These are phyloP conservation scores for Drosophila monieri DNA, from an alignment of 2,888 invertebrate species.

Conservation along the genomic window DNA sequence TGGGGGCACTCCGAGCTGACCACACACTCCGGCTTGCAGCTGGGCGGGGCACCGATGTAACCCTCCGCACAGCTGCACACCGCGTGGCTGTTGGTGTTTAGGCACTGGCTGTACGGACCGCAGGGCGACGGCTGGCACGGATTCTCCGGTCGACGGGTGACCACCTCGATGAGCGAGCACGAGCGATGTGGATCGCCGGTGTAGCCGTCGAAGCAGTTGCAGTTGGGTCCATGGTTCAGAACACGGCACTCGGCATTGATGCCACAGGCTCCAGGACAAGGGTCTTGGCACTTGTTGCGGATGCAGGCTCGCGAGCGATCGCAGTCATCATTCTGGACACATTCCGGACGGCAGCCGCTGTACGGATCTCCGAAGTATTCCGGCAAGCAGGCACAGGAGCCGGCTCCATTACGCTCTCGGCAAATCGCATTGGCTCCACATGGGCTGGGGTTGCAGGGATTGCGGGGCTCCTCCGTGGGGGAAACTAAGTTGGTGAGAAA, in stretches of 20 bases:
- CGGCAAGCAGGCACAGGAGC: conserved; percentile 90
- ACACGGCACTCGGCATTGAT: conserved; percentile 91
- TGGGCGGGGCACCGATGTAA: conserved; percentile 88
- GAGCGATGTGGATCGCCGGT: conserved; percentile 89
- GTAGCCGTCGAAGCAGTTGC: conserved; percentile 89
- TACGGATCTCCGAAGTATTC: conserved; percentile 92
- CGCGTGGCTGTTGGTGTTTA: conserved; percentile 86
- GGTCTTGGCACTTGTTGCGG: conserved; percentile 91
- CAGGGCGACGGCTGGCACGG: conserved; percentile 88
- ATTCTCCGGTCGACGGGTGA: conserved; percentile 81
- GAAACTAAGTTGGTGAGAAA: conserved; percentile 61
- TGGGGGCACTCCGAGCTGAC: conserved; percentile 88
- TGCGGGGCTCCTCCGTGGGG: conserved; percentile 86
- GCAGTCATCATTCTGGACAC: conserved; percentile 91
- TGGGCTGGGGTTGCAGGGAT: conserved; percentile 91
- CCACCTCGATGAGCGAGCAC: conserved; percentile 84
- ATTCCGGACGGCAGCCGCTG: conserved; percentile 91
- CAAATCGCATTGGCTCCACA: conserved; percentile 92
- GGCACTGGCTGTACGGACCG: conserved; percentile 88
- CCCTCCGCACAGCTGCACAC: conserved; percentile 87
- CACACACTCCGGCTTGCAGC: conserved; percentile 88
- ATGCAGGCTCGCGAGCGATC: conserved; percentile 89
- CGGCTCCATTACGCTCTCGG: conserved; percentile 89
- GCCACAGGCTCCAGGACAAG: conserved; percentile 91
- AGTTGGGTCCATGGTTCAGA: conserved; percentile 90